phyloP scores from a whole-genome alignment of 2,888 invertebrate genomes.

The Chalcis sispes region DNA sequence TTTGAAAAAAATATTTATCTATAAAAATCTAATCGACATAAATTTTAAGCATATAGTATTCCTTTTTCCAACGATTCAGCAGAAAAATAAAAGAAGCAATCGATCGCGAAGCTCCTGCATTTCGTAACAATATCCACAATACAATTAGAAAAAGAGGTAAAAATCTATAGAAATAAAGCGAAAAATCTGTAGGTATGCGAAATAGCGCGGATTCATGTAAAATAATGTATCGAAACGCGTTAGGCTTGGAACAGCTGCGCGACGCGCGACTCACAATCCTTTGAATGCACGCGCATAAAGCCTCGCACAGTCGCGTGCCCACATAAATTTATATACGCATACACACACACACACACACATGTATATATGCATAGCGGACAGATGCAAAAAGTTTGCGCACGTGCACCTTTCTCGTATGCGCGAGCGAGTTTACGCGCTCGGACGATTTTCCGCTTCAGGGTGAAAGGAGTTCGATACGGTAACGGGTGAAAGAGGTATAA shows the following conservation, averaged over 20 bases:
- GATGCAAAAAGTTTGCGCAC: conserved; percentile 24
- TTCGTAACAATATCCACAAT: too few relatives aligned
- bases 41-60: too few relatives aligned
- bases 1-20: too few relatives aligned
- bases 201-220: conserved; percentile 3
- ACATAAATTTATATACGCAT: too few relatives aligned
- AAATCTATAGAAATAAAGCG: background rate
- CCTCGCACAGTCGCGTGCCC: too few relatives aligned
- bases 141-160: too few relatives aligned
- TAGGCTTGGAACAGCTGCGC: conserved; percentile 30
- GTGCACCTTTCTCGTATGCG: background rate
- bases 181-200: conserved; percentile 9
- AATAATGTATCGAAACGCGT: conserved; percentile 20
- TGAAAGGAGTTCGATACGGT: conserved; percentile 19
- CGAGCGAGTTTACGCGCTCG: background rate
- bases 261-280: conserved; percentile 43
- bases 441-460: conserved; percentile 2
- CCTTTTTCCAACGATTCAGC: too few relatives aligned
- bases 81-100: too few relatives aligned
- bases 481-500: conserved; percentile 28
- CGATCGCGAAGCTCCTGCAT: too few relatives aligned
- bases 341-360: background rate
- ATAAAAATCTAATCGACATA: too few relatives aligned
- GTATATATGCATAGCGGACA: conserved; percentile 26
- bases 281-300: conserved; percentile 10